phyloP scores from a whole-genome alignment of 2,113 vertebrate species.

The Mirounga angustirostris region DNA sequence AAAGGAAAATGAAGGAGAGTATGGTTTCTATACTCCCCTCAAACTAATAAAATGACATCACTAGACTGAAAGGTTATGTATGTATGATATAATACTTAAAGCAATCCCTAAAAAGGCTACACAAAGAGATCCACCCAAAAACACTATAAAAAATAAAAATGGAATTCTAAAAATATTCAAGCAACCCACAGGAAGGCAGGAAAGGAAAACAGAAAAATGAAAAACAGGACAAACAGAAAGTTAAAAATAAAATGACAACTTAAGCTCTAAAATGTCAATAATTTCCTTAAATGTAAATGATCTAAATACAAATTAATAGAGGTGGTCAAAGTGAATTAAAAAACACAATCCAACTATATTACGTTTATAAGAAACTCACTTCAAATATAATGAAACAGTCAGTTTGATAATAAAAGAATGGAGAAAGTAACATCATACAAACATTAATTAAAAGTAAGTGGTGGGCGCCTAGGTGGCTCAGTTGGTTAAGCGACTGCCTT shows the following conservation, averaged over 20 bases:
- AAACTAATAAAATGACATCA: neutral
- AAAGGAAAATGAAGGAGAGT: neutral
- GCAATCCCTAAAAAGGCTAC: neutral
- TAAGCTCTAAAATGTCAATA: neutral
- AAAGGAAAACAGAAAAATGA: neutral
- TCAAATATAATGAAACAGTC: neutral
- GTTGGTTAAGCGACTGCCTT: too few species aligned
- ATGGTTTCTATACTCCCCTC: neutral
- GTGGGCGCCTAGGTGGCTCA: neutral
- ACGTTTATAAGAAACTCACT: neutral
- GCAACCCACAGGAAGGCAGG: neutral
- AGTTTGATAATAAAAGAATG: neutral
- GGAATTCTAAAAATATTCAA: constrained; percentile 5
- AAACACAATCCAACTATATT: neutral
- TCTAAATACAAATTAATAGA: neutral
- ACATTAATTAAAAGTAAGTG: neutral
- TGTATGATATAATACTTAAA: neutral
- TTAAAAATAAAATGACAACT: neutral
- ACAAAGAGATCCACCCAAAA: neutral
- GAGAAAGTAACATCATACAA: neutral
- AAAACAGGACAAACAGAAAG: neutral
- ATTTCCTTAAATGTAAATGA: neutral
- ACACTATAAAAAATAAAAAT: neutral
- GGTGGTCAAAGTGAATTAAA: neutral
- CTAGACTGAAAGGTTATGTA: neutral